Percentiles rank a stretch among this genome's conserved stretches.
Evolutionary conservation across 2,888 invertebrate genomes (phyloP).

Genomic region (Terebella lapidaria): DNA sequence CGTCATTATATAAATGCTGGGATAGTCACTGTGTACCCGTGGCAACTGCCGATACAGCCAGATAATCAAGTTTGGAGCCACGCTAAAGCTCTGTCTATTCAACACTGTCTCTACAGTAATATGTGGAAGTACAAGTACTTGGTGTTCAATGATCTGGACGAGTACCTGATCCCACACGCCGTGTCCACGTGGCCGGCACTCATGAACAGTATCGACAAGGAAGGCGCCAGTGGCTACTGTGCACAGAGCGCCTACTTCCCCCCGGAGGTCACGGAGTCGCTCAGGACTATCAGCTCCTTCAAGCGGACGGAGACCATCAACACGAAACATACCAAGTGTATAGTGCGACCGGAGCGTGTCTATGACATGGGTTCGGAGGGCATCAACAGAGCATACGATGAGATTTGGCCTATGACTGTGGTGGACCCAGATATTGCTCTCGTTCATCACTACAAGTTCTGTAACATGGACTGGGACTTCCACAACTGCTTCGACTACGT

Average conservation of each 20-base stretch:
- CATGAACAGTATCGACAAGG: slow-evolving; percentile 9
- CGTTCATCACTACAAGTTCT: slow-evolving; percentile 5
- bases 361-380: slow-evolving; percentile 40
- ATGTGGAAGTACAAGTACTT: slow-evolving; percentile 33
- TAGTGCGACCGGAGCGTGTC: slow-evolving; percentile 34
- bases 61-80: slow-evolving; percentile 35
- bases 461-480: background rate
- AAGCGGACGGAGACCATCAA: background rate
- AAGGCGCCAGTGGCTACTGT: background rate
- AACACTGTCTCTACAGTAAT: slow-evolving; percentile 43
- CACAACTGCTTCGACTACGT: slow-evolving; percentile 5
- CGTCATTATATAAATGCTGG: background rate
- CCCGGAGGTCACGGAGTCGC: background rate
- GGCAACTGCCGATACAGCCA: slow-evolving; percentile 30
- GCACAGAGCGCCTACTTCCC: background rate
- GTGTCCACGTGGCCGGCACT: slow-evolving; percentile 12
- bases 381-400: slow-evolving; percentile 32
- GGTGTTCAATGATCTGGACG: slow-evolving; percentile 45
- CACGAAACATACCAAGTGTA: slow-evolving; percentile 26
- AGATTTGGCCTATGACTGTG: slow-evolving; percentile 8
- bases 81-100: slow-evolving; percentile 41
- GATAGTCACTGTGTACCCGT: slow-evolving; percentile 33
- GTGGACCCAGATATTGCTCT: background rate
- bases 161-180: slow-evolving; percentile 37
- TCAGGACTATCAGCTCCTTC: background rate